Evolutionary conservation across 2,888 invertebrate genomes (phyloP), one percentile per base, ranked within the genome.

Genomic region (Heteropelma amictum): DNA sequence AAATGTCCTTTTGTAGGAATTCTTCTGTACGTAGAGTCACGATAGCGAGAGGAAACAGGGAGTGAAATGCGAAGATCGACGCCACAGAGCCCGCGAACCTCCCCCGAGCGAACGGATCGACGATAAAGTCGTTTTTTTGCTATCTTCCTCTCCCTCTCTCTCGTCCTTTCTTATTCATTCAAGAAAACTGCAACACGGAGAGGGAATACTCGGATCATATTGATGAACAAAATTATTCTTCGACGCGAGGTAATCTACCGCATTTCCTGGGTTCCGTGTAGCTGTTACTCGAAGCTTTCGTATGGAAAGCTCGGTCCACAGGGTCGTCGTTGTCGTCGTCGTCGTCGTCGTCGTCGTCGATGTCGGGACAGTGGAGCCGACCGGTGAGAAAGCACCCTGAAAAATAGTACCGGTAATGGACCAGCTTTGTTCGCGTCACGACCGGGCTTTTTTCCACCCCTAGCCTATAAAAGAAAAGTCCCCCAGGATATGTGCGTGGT

Each of bases 341-440:
- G 60, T 49, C 51, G 33, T 42, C 47, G 21, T 23, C 7, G 67
- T 61, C 19, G 35, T 21, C 19, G 49, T 23, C 49, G 49, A 61
- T 28, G n/a, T n/a, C n/a, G n/a, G n/a, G n/a, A n/a, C n/a, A n/a
- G n/a, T n/a, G n/a, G n/a, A n/a, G n/a, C n/a, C 51, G 8, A 35
- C 54, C 28, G 30, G 60, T 28, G 67, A 53, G 56, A 58, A 51
- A 53, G 47, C 56, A 30, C 33, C 30, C 67, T 77, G 78, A 81
- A 81, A 81, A 81, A 78, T 78, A 73, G 71, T 38, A 58, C 72
- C 67, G 75, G 63, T 78, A 81, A 80, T 78, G 79, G 79, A 60
- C 58, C 73, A 77, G 78, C 79, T 80, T 80, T 78, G 80, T 81
- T 79, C 72, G 42, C 68, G 79, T 79, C 78, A 63, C 19, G 54